These are phyloP conservation scores for Pristionchus fissidentatus DNA, from an alignment of 2,888 invertebrate genomes.

Conservation along the genomic window DNA sequence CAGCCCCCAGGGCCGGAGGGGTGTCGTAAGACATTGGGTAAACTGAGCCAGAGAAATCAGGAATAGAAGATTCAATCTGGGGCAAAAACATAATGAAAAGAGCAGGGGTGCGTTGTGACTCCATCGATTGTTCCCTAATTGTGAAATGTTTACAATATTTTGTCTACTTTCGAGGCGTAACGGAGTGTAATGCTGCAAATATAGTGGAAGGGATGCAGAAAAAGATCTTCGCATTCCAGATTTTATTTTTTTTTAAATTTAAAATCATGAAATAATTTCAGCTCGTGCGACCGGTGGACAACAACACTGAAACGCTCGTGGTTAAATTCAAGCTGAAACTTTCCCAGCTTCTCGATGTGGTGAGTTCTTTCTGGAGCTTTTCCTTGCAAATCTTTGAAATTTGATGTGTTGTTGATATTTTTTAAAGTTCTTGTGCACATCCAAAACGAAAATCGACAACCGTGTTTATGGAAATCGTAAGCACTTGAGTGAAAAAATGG, in stretches of 20 bases:
- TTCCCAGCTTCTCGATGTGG: slow-evolving; percentile 82
- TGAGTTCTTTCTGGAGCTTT: slow-evolving; percentile 67
- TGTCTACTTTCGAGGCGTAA: neutral
- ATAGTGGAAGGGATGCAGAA: neutral
- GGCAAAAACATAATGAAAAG: too few species aligned
- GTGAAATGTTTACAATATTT: too few species aligned
- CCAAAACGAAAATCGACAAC: too few species aligned
- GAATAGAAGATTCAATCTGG: too few species aligned
- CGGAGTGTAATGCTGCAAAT: neutral
- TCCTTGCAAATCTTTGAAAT: neutral
- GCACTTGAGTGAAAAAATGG: too few species aligned
- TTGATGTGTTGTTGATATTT: too few species aligned
- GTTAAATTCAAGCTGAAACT: slow-evolving; percentile 81
- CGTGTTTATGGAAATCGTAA: too few species aligned
- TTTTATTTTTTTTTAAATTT: neutral
- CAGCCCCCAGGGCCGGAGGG: neutral
- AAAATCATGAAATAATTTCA: neutral
- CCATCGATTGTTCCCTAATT: too few species aligned
- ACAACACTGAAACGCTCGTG: slow-evolving; percentile 79
- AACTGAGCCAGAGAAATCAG: neutral
- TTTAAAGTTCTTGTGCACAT: too few species aligned
- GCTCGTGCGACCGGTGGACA: slow-evolving; percentile 74
- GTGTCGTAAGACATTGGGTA: neutral
- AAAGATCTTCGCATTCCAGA: neutral
- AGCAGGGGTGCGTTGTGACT: too few species aligned